Percentiles rank a stretch among this genome's conserved stretches.
Conservation (phyloP, 2,797 vertebrate genomes). For the Tragelaphus oryx region DNA sequence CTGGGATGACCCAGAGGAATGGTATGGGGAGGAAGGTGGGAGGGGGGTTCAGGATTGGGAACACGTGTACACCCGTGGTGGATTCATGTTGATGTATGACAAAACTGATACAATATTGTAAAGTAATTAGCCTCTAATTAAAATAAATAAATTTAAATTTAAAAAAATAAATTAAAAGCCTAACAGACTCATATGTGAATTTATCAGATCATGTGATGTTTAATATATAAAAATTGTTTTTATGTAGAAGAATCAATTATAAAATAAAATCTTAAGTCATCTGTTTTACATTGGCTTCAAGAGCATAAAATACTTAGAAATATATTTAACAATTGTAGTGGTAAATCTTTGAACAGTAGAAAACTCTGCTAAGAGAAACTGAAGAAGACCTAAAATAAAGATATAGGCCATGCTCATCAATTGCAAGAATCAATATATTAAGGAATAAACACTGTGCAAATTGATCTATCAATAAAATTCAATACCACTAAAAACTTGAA, state of each 20-base stretch:
- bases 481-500: not conserved
- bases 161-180: too few species aligned
- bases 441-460: not conserved
- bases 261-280: not conserved
- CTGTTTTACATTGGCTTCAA: not conserved
- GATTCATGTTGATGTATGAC: too few species aligned
- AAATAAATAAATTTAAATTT: too few species aligned
- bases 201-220: not conserved
- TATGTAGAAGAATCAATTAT: not conserved
- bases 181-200: not conserved
- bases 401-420: not conserved
- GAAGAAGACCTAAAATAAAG: not conserved
- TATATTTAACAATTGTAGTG: not conserved
- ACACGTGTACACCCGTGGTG: too few species aligned
- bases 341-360: not conserved
- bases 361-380: not conserved
- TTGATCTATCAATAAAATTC: not conserved
- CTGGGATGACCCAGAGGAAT: too few species aligned
- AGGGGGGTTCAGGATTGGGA: too few species aligned
- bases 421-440: not conserved
- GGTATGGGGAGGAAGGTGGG: too few species aligned
- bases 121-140: too few species aligned
- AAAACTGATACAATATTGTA: too few species aligned
- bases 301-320: not conserved
- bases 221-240: not conserved